Evolutionary conservation across 2,888 invertebrate species (phyloP).

Genomic region (Lithophane leautieri): DNA sequence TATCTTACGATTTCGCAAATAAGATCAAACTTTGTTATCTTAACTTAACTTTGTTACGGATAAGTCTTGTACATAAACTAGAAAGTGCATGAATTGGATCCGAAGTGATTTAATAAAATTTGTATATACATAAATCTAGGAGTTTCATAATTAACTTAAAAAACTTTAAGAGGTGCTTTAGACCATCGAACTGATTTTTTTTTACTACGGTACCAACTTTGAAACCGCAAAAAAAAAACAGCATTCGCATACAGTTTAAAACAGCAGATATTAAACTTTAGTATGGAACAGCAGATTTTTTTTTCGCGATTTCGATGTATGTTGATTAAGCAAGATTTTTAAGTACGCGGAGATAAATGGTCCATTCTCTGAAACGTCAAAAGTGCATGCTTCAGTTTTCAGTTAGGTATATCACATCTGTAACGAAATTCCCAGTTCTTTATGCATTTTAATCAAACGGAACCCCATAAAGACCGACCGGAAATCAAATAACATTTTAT

Average conservation of each 20-base stretch:
- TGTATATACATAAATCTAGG: not conserved
- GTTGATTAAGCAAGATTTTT: no score
- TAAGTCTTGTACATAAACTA: not conserved
- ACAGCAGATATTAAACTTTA: no score
- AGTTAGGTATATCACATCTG: not conserved
- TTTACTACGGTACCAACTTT: no score
- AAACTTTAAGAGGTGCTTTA: no score
- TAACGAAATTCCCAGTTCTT: not conserved
- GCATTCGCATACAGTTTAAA: no score
- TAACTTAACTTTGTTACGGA: not conserved
- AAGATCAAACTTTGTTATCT: not conserved
- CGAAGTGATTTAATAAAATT: not conserved
- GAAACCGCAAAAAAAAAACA: no score
- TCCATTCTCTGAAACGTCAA: not conserved
- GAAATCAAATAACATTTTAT: constrained; percentile 36
- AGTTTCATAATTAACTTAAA: no score
- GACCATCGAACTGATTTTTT: no score
- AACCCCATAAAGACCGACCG: constrained; percentile 35
- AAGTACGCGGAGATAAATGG: no score
- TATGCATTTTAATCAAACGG: not conserved
- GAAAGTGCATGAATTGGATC: not conserved
- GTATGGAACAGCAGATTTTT: no score
- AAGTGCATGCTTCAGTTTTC: no score
- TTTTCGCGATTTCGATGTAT: no score
- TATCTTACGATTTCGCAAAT: not conserved